Evolutionary conservation across 2,888 invertebrate genomes (phyloP), one percentile per base, ranked within the genome.

Genomic region (Eristalinus aeneus): DNA sequence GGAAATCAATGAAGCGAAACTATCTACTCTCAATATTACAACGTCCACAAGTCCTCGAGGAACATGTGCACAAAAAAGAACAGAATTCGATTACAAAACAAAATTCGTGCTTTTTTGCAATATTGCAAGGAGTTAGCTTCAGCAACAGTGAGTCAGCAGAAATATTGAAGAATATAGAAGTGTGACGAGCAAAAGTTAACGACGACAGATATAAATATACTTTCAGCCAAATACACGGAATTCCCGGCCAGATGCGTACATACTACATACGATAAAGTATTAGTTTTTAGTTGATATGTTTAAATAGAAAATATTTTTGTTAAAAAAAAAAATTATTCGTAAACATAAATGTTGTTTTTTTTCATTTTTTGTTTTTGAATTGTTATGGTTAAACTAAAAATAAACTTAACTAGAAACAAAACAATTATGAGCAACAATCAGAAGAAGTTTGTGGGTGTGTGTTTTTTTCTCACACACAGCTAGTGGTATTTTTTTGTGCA

Each of bases 201-300:
- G 88, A 89, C 88, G 89, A 88, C 89, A 89, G 89, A 89, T 89
- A 85, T 67, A 81, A 10, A 64, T 73, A 67, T 83, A 83, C 82
- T 87, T 91, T 91, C 91, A 91, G 91, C 90, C 92, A 92, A 92
- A 90, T 91, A 92, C 92, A 92, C 92, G 92, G 92, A 90, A 90
- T 91, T 90, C 89, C 90, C 92, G 91, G 91, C 92, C 92, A 92
- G 92, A 92, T 92, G 92, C 90, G 91, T 90, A 86, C 82, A 88
- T 87, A 87, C n/a, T 89, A 88, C 75, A 83, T 80, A 80, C 85
- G 78, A 78, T 72, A 91, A 90, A 90, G 46, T 46, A 46, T 46
- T 75, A 79, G 69, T 69, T 87, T 78, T 84, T 68, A 84, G 61
- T 82, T 79, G 72, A 84, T 60, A 67, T 61, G 32, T 88, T 88